Evolutionary conservation across 92 coral and sea anemone species (phyloP), one percentile per base, ranked within the genome.

Genomic region (Meandrina meandrites): DNA sequence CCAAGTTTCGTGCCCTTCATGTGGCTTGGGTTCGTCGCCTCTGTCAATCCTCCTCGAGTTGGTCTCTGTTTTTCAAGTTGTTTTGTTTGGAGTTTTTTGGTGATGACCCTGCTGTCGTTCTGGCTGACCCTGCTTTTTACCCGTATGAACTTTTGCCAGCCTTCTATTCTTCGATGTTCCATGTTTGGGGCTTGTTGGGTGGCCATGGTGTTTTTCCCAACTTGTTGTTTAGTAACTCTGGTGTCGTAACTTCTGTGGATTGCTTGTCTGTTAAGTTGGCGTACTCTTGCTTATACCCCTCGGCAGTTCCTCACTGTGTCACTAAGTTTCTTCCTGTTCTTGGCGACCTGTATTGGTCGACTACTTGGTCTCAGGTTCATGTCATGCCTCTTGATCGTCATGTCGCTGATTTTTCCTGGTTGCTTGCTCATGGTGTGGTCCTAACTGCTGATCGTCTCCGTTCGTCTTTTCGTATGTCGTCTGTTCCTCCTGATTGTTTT

Each of bases 11-110:
- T 3, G n/a, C 81, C 45, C 51, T 84, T 10, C 70, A 37, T 27
- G 88, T 74, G 14, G 16, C 62, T 24, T 84, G 88, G 88, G 24
- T 50, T 8, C 31, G 79, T 19, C 82, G 71, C 31, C 16, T 72
- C 1, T 54, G 60, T 54, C 60, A 54, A 3, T 31, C 67, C 4
- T 24, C 50, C 30, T 76, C 80, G 13, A 54, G 60, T 15, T 54
- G 60, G 60, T 13, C 60, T 1, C 60, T 54, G 21, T 54, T 54
- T 15, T 54, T 54, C 21, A 54, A 54, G 60, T 54, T 54, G 19
- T 54, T 16, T 3, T 54, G 60, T 15, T 15, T 54, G 22, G 0
- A 54, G 60, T 54, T 54, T 18, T 19, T 57, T 57, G 64, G 64
- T 19, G 64, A 57, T 4, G 64, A 17, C n/a, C 64, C n/a, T 0